These are phyloP conservation scores for Corythaixoides concolor DNA, from an alignment of 2,113 vertebrate genomes.

Conservation along the genomic window DNA sequence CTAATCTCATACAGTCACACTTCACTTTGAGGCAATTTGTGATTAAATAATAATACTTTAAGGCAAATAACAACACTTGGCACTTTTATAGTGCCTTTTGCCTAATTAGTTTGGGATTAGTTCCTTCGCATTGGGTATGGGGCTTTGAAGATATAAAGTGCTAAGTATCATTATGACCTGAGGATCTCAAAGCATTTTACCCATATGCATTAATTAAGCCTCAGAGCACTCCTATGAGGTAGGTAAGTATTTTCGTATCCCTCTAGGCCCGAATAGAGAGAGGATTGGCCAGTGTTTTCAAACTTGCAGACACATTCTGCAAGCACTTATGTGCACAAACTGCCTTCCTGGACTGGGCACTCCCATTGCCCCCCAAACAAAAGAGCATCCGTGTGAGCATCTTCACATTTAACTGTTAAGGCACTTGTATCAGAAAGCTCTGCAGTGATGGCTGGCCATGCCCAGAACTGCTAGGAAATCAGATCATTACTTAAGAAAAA, in stretches of 20 bases:
- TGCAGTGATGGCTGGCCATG: neutral
- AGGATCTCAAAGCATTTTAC: constrained; percentile 65
- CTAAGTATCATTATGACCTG: constrained; percentile 65
- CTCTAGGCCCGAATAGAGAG: neutral
- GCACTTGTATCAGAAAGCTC: neutral
- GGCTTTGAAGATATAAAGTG: constrained; percentile 71
- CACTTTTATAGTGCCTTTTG: constrained; percentile 69
- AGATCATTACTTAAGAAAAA: neutral
- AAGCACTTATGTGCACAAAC: neutral
- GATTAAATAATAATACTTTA: constrained; percentile 72
- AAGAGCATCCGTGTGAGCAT: neutral
- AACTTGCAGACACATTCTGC: neutral
- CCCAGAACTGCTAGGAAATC: neutral
- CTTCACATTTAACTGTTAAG: neutral
- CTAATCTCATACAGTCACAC: constrained; percentile 61
- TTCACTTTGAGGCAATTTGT: constrained; percentile 67
- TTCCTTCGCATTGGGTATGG: constrained; percentile 63
- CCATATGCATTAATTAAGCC: constrained; percentile 49
- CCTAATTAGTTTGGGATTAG: constrained; percentile 73
- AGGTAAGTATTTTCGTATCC: constrained; percentile 22
- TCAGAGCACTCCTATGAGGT: constrained; percentile 28
- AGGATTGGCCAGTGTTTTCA: neutral
- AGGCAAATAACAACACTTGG: constrained; percentile 67
- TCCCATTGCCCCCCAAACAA: neutral
- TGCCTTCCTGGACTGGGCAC: neutral